Evolutionary conservation across 1,140 invertebrate species (phyloP), one percentile per base, ranked within the genome.

Genomic region (Mactra quadrangularis): DNA sequence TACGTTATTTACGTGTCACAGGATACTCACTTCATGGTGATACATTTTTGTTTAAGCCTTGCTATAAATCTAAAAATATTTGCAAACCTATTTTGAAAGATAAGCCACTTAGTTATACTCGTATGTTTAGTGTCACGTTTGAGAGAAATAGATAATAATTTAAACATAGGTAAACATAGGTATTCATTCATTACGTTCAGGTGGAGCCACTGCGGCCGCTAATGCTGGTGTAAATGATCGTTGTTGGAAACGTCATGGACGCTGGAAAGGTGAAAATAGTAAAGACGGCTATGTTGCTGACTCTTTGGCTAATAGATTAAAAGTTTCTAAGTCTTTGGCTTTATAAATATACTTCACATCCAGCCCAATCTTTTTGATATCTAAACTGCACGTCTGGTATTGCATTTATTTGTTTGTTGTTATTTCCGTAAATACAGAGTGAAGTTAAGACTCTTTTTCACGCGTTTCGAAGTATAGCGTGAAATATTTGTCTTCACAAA

Each of bases 11-110:
- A 27, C n/a, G 55, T 25, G 15, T 79, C 6, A 31, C 52, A 22
- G 27, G 31, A 19, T 55, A 72, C 19, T 13, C 64, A 52, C 35
- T 50, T 33, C 3, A 27, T 22, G 64, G 45, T 13, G 55, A 68
- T n/a, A 13, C 50, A 60, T 86, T 62, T 70, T 70, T 87, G 29
- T 85, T 87, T 81, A 72, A 38, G 38, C 83, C 78, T 7, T 66
- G 64, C 13, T 85, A 66, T 57, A 78, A 75, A 27, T 85, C 68
- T n/a, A 38, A 68, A n/a, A 27, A 4, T 17, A 72, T 60, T 19
- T 78, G 71, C 19, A 75, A 75, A 60, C 45, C 84, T 13, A 74
- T 82, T 35, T 38, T 59, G 27, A 83, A 75, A 68, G 60, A 83
- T 53, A 85, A 85, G 52, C 50, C 68, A 31, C 27, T 84, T 4